phyloP scores from a whole-genome alignment of 2,888 invertebrate genomes.

The Eilema depressum region DNA sequence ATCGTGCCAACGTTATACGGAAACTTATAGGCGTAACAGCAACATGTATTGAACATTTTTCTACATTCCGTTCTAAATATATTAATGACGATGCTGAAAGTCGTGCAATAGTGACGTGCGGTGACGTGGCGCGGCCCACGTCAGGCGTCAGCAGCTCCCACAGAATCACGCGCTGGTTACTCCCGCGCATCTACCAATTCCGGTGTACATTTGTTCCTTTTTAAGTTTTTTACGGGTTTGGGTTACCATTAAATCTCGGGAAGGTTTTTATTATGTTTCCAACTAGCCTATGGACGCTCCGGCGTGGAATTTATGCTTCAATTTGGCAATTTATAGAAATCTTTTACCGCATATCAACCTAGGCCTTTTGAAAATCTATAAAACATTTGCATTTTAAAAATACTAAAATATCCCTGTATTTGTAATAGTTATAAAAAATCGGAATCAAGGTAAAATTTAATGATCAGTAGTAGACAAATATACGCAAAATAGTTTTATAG shows the following conservation, averaged over 20 bases:
- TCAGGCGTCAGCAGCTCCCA: slow-evolving; percentile 66
- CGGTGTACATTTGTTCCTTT: slow-evolving; percentile 20
- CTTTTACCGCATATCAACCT: not conserved
- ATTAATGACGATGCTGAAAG: slow-evolving; percentile 70
- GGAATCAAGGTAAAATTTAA: not conserved
- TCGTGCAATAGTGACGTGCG: slow-evolving; percentile 70
- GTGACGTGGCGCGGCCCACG: slow-evolving; percentile 74
- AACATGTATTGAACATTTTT: slow-evolving; percentile 68
- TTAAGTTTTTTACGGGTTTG: slow-evolving; percentile 14
- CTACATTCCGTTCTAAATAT: slow-evolving; percentile 82
- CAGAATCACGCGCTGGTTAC: slow-evolving; percentile 72
- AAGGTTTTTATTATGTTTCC: not conserved
- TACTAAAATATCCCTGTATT: not conserved
- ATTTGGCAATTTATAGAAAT: not conserved
- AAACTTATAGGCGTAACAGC: slow-evolving; percentile 69
- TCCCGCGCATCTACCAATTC: slow-evolving; percentile 15
- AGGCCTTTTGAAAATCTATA: not conserved
- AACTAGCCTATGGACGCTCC: not conserved
- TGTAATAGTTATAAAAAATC: not conserved
- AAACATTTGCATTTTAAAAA: not conserved
- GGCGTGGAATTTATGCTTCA: not conserved
- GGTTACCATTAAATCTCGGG: too few species aligned
- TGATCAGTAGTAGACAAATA: not conserved
- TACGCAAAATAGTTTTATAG: not conserved
- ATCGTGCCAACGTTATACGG: slow-evolving; percentile 72